Base-by-base conservation (phyloP, 2,888 invertebrate genomes). In the Microchrysa polita region DNA sequence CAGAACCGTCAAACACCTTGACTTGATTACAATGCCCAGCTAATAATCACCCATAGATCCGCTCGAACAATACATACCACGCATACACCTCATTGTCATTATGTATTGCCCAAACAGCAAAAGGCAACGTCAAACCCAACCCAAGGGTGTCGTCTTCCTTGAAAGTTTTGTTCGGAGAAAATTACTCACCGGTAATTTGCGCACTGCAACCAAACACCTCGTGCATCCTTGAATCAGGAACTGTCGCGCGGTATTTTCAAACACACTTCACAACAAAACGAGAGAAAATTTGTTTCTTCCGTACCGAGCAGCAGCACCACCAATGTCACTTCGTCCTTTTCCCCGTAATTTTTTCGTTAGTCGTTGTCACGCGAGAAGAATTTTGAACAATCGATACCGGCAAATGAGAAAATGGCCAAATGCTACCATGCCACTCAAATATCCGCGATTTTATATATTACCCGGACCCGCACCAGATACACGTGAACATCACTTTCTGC, bases 111-210 rank as follows among this genome's bases (percentile, higher is more conserved):
- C 7, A 34, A 34, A 34, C 27, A 34, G 27, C 27, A 34, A 34
- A 34, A 48, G 48, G 48, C 48, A 48, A 48, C 48, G 16, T 48
- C 14, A 48, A 48, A 10, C 16, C 48, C 14, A n/a, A n/a, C 48
- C 14, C 14, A 4, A 48, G 48, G 14, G 12, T 48, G 12, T n/a
- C n/a, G n/a, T 10, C 48, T 48, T 48, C 48, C 48, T 48, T n/a
- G 16, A 48, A n/a, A n/a, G 48, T 48, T 48, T 34, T 34, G 16
- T n/a, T n/a, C 48, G 48, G 14, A 9, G 48, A 20, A 48, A 55
- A 65, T 23, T 65, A 65, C 65, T 65, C 65, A 65, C 65, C 65
- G 65, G 65, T 18, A 22, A 65, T 65, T 65, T 44, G 65, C 44
- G 22, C 44, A 42, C 65, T 65, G 65, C 42, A 65, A 65, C 48